Base-by-base conservation (phyloP, 2,888 invertebrate species). In the Catocala nupta region DNA sequence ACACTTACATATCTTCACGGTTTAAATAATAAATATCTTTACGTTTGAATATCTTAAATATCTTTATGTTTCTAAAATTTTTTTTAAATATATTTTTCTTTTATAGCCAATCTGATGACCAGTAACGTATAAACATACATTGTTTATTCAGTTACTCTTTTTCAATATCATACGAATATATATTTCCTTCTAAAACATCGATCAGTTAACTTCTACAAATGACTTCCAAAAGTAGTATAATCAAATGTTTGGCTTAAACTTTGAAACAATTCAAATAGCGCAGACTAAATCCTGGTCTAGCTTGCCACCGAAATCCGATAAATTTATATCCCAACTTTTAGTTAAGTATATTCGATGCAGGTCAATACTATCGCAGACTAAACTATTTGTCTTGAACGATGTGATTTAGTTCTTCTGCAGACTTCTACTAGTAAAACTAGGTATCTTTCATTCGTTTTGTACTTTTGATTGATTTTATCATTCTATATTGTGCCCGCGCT, bases 321-420 rank as follows among this genome's bases (percentile, higher is more conserved):
- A 78, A 84, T 90, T 89, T 90, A 90, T 89, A 80, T 81, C 73
- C 73, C 57, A 89, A 89, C 78, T 88, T 88, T 83, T 75, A 81
- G 86, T 84, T 83, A 80, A 78, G 77, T 81, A 79, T 78, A 79
- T 78, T 79, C 80, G 71, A 80, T 81, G 80, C 83, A 84, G 84
- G 85, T 85, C 87, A 85, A 83, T 86, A 85, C 86, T 83, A 84
- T 83, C 69, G 73, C 66, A 74, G 67, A 65, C 72, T 75, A 78
- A 53, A 80, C 75, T 81, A 78, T 83, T 78, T 78, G 67, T 68
- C 71, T 56, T 55, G 56, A 51, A 43, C 16, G 49, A 63, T 63
- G 63, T 68, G 70, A 78, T 74, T 74, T 77, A 76, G 62, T 52
- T 68, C 63, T 62, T 34, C 57, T 53, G 43, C 44, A 56, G 62